These are phyloP conservation scores for Troilus luridus DNA, from an alignment of 2,888 invertebrate species.

Conservation along the genomic window DNA sequence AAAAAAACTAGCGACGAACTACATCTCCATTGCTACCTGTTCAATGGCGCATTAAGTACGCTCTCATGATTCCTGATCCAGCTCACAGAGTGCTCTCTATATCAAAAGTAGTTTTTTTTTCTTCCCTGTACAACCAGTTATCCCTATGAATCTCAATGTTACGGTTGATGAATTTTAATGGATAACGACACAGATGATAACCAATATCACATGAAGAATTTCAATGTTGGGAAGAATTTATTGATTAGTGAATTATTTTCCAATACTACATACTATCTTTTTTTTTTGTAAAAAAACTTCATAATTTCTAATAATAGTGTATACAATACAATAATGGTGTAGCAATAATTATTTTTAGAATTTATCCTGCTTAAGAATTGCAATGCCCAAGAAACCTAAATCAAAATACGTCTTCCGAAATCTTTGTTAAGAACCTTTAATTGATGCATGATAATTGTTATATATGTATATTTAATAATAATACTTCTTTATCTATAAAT, in stretches of 20 bases:
- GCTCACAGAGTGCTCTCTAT: not conserved
- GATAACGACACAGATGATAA: not conserved
- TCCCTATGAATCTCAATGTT: not conserved
- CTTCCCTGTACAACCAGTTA: not conserved
- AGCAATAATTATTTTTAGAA: too few relatives aligned
- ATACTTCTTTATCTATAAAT: too few relatives aligned
- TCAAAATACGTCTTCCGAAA: too few relatives aligned
- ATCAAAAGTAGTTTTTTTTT: not conserved
- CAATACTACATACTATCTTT: not conserved
- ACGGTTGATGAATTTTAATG: not conserved
- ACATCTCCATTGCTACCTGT: not conserved
- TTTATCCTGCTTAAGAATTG: too few relatives aligned
- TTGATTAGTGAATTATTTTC: not conserved
- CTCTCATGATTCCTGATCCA: not conserved
- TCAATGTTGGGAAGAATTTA: not conserved
- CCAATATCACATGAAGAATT: not conserved
- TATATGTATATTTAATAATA: too few relatives aligned
- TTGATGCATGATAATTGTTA: too few relatives aligned
- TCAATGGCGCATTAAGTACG: not conserved
- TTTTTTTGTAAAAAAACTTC: too few relatives aligned
- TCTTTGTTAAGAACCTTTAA: too few relatives aligned
- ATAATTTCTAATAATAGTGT: too few relatives aligned
- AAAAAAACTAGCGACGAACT: not conserved
- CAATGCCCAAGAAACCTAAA: too few relatives aligned
- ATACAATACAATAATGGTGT: too few relatives aligned